Evolutionary conservation across 2,888 invertebrate genomes (phyloP).

Genomic region (Hypolimnas misippus): DNA sequence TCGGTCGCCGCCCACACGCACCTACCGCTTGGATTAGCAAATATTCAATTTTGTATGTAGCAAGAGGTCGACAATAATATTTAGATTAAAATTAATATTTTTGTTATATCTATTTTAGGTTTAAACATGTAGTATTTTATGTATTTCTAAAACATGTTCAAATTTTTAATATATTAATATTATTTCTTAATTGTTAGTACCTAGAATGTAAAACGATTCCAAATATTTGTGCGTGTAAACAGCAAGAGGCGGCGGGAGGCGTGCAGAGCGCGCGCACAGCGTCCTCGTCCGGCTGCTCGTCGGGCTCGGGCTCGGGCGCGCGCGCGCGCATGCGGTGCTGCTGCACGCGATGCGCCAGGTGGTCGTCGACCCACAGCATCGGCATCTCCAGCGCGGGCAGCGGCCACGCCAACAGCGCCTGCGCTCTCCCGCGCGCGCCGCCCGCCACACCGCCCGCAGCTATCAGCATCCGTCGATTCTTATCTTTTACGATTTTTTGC

Average conservation of each 20-base stretch:
- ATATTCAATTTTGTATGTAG: neutral
- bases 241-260: slow-evolving; percentile 42
- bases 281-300: slow-evolving; percentile 45
- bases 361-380: slow-evolving; percentile 42
- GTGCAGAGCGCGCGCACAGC: slow-evolving; percentile 58
- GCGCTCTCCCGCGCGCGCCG: slow-evolving; percentile 44
- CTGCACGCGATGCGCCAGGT: slow-evolving; percentile 43
- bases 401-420: slow-evolving; percentile 52
- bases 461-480: slow-evolving; percentile 45
- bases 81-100: too few species aligned
- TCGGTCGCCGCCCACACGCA: slow-evolving; percentile 58
- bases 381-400: slow-evolving; percentile 45
- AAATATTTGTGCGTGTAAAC: slow-evolving; percentile 46
- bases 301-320: slow-evolving; percentile 20
- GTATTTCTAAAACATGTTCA: too few species aligned
- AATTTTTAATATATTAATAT: too few species aligned
- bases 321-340: slow-evolving; percentile 32
- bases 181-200: too few species aligned
- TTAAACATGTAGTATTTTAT: too few species aligned
- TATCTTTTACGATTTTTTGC: neutral
- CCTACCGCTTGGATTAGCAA: slow-evolving; percentile 49
- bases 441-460: slow-evolving; percentile 44
- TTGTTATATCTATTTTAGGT: too few species aligned
- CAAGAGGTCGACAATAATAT: too few species aligned
- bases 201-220: slow-evolving; percentile 54